These are phyloP conservation scores for Coelinius sp. DNA, from an alignment of 2,888 invertebrate species.

Conservation along the genomic window DNA sequence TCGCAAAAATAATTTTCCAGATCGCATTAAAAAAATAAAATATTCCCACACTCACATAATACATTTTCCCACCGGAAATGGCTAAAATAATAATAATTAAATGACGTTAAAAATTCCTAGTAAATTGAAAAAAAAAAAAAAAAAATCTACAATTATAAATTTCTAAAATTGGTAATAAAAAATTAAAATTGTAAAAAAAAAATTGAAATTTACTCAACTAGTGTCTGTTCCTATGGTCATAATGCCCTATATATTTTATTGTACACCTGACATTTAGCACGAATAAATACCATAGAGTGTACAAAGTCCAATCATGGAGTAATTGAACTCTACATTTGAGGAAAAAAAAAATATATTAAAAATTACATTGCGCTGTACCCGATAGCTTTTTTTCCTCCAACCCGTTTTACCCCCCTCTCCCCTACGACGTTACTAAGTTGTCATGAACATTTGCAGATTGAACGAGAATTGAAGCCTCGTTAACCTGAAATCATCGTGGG, in stretches of 20 bases:
- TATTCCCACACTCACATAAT: neutral
- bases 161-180: neutral
- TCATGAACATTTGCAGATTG: neutral
- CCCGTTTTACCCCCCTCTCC: neutral
- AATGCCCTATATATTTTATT: constrained; percentile 5
- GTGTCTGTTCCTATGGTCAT: constrained; percentile 50
- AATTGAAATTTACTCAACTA: constrained; percentile 44
- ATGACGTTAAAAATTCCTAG: neutral
- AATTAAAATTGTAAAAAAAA: constrained; percentile 14
- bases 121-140: neutral
- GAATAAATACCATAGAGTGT: constrained; percentile 12
- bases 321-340: neutral
- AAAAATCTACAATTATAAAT: neutral
- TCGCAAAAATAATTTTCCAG: neutral
- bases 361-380: no score
- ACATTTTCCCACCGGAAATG: no score
- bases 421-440: no score
- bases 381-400: neutral
- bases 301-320: constrained; percentile 22
- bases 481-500: constrained; percentile 2
- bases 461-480: constrained; percentile 4
- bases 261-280: constrained; percentile 39
- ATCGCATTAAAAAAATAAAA: no score
- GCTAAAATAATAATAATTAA: neutral
- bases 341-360: neutral